Evolutionary conservation across 2,888 invertebrate species (phyloP), one percentile per base, ranked within the genome.

Genomic region (Azorinus chamasolen): DNA sequence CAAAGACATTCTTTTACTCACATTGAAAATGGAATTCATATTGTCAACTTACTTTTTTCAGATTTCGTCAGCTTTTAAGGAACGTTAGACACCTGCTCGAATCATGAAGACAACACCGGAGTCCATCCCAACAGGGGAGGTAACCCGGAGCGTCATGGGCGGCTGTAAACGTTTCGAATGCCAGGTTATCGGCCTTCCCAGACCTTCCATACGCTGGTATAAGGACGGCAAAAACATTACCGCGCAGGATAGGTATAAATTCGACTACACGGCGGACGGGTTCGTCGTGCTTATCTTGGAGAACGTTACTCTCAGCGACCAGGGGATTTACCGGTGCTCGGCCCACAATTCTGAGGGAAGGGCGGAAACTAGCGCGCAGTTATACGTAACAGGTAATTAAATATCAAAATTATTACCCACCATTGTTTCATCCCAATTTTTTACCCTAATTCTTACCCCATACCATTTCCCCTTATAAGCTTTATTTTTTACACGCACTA

Each of bases 341-440:
- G 93, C 93, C 2, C 90, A 91, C 64, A 93, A 93, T 83, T 88
- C 90, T 12, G 91, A 92, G 75, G 93, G 93, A 27, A 86, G 87
- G 55, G 92, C 93, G 4, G 89, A 91, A 32, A 92, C 92, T 4
- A 88, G 91, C 14, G 91, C 92, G n/a, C 90, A 88, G 78, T 86
- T 93, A 22, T 84, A 88, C 51, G 92, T 93, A 54, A 90, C 83
- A 90, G 88, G 92, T 92, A 81, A 83, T 65, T 37, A 54, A 43
- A 57, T 53, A 20, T 43, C 46, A 27, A 50, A 20, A 12, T 22
- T 55, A 54, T 39, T 48, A 57, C 32, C 57, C 50, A 18, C 41
- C 51, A 39, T 41, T 6, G 32, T 32, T 32, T 32, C 32, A 32
- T 6, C 32, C 32, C 32, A 6, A 32, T 32, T 32, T 32, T 32